Conservation (phyloP, 2,113 vertebrate species). For the Oostethus manadensis region DNA sequence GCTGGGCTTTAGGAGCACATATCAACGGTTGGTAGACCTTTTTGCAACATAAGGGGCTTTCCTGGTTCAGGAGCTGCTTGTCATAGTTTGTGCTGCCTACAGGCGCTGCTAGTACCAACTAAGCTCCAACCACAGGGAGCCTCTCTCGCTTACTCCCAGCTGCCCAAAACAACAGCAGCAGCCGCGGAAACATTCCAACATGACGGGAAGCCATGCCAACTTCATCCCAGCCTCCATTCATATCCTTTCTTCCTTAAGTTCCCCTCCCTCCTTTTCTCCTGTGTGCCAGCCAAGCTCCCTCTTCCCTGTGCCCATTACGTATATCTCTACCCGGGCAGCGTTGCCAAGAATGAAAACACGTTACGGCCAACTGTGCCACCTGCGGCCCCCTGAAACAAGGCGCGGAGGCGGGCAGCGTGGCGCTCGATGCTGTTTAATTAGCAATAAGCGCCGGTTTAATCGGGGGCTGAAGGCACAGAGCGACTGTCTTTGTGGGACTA, state of each 20-base stretch:
- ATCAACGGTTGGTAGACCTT: no score
- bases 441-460: conserved; percentile 62
- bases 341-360: conserved; percentile 69
- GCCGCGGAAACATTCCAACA: conserved; percentile 44
- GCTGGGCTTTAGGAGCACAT: no score
- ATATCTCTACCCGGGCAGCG: conserved; percentile 51
- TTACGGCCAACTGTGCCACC: conserved; percentile 72
- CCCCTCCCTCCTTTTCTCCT: conserved; percentile 21
- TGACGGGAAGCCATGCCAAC: conserved; percentile 17
- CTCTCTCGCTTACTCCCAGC: conserved; percentile 20
- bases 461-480: conserved; percentile 43
- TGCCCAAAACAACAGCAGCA: conserved; percentile 45
- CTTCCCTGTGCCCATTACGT: conserved; percentile 32
- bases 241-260: conserved; percentile 1
- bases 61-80: no score
- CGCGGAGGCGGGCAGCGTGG: conserved; percentile 16
- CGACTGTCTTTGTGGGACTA: conserved; percentile 42
- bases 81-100: no score
- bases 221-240: not conserved
- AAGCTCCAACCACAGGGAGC: conserved; percentile 44
- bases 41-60: no score
- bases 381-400: conserved; percentile 60
- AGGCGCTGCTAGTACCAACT: no score
- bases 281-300: conserved; percentile 47
- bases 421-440: conserved; percentile 65